These are phyloP conservation scores for Pachypeltis micranthus DNA, from an alignment of 1,140 invertebrate genomes.

Conservation along the genomic window DNA sequence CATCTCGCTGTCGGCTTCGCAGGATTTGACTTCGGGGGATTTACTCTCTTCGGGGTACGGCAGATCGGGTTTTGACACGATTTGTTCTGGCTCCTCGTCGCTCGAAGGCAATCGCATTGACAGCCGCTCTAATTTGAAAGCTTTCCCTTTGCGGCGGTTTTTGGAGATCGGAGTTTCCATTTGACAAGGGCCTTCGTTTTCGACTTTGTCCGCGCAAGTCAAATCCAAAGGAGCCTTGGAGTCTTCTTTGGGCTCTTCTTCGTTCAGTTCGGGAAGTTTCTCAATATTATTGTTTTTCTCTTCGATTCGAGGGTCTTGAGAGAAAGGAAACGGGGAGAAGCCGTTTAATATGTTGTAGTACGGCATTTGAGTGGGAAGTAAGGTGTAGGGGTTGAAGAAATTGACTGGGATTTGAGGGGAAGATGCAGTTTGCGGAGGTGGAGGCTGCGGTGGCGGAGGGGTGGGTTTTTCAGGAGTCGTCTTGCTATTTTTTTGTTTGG, in stretches of 20 bases:
- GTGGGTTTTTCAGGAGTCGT: neutral
- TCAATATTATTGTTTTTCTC: constrained; percentile 22
- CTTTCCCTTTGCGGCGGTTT: constrained; percentile 63
- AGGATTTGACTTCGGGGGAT: constrained; percentile 10
- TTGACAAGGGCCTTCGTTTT: neutral
- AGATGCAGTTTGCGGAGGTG: neutral
- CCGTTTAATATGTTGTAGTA: constrained; percentile 23
- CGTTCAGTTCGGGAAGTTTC: constrained; percentile 1
- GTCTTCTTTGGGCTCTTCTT: constrained; percentile 9
- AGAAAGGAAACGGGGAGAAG: constrained; percentile 17
- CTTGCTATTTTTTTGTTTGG: constrained; percentile 48
- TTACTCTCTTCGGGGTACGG: constrained; percentile 8
- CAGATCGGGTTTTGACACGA: constrained; percentile 2
- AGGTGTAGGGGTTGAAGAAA: constrained; percentile 20
- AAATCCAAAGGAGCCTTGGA: constrained; percentile 25
- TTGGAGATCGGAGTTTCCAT: constrained; percentile 38
- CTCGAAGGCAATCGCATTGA: constrained; percentile 25
- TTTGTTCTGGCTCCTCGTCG: constrained; percentile 30
- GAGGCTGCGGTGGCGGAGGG: constrained; percentile 4
- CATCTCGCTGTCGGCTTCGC: constrained; percentile 9
- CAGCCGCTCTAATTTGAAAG: constrained; percentile 49
- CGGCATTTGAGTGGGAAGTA: constrained; percentile 24
- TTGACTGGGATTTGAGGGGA: neutral
- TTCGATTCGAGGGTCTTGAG: constrained; percentile 13
- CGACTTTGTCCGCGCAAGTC: constrained; percentile 21